Evolutionary conservation across 2,888 invertebrate species (phyloP).

Genomic region (Campopleginae sp.): DNA sequence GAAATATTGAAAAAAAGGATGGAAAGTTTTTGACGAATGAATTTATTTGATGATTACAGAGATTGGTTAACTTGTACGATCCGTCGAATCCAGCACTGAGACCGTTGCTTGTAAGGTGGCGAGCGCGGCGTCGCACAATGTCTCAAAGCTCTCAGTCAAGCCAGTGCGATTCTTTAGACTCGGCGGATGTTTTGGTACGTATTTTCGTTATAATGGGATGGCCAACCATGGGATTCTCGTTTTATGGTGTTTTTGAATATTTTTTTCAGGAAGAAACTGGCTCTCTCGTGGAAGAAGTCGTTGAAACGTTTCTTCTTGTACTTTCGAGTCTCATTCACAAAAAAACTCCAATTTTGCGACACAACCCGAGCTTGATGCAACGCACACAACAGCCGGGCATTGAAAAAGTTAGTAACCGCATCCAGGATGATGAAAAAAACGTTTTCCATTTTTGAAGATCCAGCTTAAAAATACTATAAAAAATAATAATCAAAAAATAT

Average conservation of each 20-base stretch:
- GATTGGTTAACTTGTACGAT: constrained; percentile 86
- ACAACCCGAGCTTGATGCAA: constrained; percentile 77
- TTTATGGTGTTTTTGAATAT: background rate
- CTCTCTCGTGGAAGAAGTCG: constrained; percentile 83
- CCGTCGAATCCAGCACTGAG: constrained; percentile 86
- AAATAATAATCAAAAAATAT: background rate
- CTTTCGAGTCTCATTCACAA: constrained; percentile 84
- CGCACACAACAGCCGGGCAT: constrained; percentile 74
- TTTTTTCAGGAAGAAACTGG: constrained; percentile 78
- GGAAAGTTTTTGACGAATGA: background rate
- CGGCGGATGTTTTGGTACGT: constrained; percentile 79
- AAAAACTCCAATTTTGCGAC: constrained; percentile 73
- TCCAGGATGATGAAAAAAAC: background rate
- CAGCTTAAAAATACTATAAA: background rate
- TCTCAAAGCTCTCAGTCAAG: constrained; percentile 85
- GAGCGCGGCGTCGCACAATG: constrained; percentile 78
- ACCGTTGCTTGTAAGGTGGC: constrained; percentile 84
- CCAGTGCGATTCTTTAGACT: constrained; percentile 84
- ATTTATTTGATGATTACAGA: constrained; percentile 73
- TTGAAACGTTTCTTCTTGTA: constrained; percentile 85
- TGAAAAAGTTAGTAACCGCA: constrained; percentile 75
- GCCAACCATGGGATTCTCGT: background rate
- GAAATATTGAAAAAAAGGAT: background rate
- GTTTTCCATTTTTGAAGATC: background rate
- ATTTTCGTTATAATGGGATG: background rate